Evolutionary conservation across 2,797 vertebrate genomes (phyloP).

Genomic region (Sebastes iracundus): DNA sequence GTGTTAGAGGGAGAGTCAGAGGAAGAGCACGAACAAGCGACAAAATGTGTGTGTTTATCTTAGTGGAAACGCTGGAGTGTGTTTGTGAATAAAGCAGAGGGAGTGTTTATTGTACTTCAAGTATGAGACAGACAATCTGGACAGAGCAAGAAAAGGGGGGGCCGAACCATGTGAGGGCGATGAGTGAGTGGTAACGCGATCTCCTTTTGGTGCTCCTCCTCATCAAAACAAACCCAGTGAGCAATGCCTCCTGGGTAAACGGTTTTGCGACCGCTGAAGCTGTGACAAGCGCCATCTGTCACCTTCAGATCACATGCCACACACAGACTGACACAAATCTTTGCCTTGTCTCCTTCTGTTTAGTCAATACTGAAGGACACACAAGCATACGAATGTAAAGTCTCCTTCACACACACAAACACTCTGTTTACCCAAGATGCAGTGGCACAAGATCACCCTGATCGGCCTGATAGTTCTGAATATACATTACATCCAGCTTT

Average conservation of each 20-base stretch:
- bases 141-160: conserved; percentile 9
- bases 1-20: not conserved
- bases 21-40: conserved; percentile 39
- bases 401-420: not conserved
- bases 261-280: conserved; percentile 67
- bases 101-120: conserved; percentile 65
- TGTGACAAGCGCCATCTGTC: conserved; percentile 82
- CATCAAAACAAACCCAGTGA: conserved; percentile 82
- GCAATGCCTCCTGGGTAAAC: conserved; percentile 84
- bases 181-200: conserved; percentile 78
- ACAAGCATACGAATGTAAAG: not conserved
- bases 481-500: conserved; percentile 65
- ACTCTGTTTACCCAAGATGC: conserved; percentile 23
- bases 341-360: conserved; percentile 15
- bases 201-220: conserved; percentile 82
- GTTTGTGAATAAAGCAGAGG: conserved; percentile 46
- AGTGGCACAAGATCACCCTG: conserved; percentile 25
- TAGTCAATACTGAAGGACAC: conserved; percentile 8
- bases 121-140: conserved; percentile 56
- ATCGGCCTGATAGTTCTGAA: conserved; percentile 58
- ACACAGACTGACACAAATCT: conserved; percentile 63
- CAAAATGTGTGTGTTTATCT: conserved; percentile 58
- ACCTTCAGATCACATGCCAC: conserved; percentile 66
- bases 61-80: conserved; percentile 25
- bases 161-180: conserved; percentile 47